Conservation (phyloP, 64 coral and sea anemone species). For the Pocillopora damicornis region DNA sequence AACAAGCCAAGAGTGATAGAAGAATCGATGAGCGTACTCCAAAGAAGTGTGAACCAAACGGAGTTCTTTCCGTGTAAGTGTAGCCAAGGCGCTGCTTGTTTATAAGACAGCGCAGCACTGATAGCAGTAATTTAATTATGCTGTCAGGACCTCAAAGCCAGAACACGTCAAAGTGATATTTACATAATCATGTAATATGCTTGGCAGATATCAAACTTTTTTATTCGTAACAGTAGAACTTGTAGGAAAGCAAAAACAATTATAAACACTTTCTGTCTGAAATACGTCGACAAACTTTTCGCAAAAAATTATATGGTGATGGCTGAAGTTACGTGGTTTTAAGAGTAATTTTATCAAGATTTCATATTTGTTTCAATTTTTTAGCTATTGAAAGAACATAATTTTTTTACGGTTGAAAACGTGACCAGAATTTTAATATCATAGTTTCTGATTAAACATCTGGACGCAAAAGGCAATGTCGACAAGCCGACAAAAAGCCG, state of each 20-base stretch:
- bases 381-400: background rate
- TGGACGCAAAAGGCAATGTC: background rate
- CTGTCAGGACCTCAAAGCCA: slow-evolving; percentile 8
- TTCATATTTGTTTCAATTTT: background rate
- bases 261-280: background rate
- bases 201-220: slow-evolving; percentile 11
- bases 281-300: background rate
- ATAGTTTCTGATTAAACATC: background rate
- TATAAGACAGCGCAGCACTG: background rate
- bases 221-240: background rate
- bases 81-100: background rate
- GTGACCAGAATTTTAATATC: slow-evolving; percentile 3
- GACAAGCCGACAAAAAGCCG: background rate
- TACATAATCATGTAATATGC: slow-evolving; percentile 3
- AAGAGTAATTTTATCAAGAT: background rate
- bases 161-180: slow-evolving; percentile 18
- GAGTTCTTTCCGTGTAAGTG: background rate
- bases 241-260: background rate
- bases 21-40: background rate
- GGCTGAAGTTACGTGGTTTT: no score
- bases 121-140: slow-evolving; percentile 17
- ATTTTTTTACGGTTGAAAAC: background rate
- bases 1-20: background rate
- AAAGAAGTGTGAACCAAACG: background rate
- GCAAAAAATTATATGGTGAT: no score